These are phyloP conservation scores for Rhinoderma darwinii DNA, from an alignment of 2,113 vertebrate species.

Conservation along the genomic window DNA sequence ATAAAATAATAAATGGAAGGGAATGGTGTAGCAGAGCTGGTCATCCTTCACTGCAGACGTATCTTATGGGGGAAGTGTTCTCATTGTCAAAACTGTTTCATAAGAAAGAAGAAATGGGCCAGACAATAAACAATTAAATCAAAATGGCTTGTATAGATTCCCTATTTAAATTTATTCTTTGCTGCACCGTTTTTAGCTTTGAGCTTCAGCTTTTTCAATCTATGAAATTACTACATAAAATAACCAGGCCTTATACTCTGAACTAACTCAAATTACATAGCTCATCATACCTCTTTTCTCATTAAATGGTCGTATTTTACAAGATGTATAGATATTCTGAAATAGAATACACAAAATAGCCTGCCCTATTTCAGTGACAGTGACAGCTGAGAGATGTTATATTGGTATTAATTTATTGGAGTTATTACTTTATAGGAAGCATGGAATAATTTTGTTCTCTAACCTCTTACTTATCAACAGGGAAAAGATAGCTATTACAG, in stretches of 20 bases:
- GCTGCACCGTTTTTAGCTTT: no score
- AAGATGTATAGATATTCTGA: background rate
- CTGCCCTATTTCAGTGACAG: background rate
- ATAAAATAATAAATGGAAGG: no score
- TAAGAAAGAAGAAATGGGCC: no score
- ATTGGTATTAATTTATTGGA: constrained; percentile 1
- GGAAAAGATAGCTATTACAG: constrained; percentile 32
- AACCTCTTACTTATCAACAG: constrained; percentile 24
- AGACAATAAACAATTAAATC: no score
- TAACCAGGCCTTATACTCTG: background rate
- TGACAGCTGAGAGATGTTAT: background rate
- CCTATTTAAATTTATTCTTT: no score
- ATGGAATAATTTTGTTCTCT: background rate
- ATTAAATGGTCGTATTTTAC: background rate
- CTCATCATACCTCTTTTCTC: background rate
- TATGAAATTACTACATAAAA: background rate
- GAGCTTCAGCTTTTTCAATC: no score
- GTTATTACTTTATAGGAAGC: constrained; percentile 24
- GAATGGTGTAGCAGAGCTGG: no score
- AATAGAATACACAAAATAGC: no score
- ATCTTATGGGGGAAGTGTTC: no score
- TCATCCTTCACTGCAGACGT: no score
- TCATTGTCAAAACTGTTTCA: no score
- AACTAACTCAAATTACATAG: background rate
- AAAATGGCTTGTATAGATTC: no score